Percentiles rank a stretch among this genome's conserved stretches.
Evolutionary conservation across 1,140 invertebrate genomes (phyloP).

Genomic region (Ectropis grisescens): DNA sequence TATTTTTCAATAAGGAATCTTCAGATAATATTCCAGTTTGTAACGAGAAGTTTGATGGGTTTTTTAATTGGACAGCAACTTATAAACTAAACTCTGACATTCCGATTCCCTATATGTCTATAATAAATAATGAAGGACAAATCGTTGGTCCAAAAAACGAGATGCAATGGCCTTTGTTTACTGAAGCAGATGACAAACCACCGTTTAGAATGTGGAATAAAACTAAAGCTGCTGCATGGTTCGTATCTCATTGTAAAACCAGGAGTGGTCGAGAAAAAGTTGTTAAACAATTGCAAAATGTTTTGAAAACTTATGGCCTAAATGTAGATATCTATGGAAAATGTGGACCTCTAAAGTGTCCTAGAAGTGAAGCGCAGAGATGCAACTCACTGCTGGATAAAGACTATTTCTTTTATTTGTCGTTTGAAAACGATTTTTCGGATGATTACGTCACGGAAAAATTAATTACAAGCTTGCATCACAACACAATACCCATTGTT

Average conservation of each 20-base stretch:
- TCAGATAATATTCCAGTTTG: slow-evolving; percentile 54
- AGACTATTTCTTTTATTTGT: slow-evolving; percentile 77
- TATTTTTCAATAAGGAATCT: slow-evolving; percentile 68
- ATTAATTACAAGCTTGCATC: slow-evolving; percentile 65
- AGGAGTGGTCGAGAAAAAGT: slow-evolving; percentile 71
- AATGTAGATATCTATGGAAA: slow-evolving; percentile 78
- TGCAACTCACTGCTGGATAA: slow-evolving; percentile 58
- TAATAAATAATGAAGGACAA: slow-evolving; percentile 36
- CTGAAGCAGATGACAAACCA: slow-evolving; percentile 17
- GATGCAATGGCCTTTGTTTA: slow-evolving; percentile 32
- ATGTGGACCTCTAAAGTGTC: slow-evolving; percentile 69
- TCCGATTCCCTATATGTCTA: slow-evolving; percentile 55
- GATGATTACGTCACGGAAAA: slow-evolving; percentile 78
- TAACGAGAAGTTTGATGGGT: slow-evolving; percentile 29
- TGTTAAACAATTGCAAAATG: slow-evolving; percentile 70
- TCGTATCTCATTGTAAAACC: slow-evolving; percentile 77
- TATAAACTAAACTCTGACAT: slow-evolving; percentile 73
- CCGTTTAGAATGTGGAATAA: slow-evolving; percentile 30
- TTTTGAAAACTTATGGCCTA: slow-evolving; percentile 49
- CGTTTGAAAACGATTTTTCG: slow-evolving; percentile 77
- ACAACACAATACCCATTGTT: slow-evolving; percentile 68
- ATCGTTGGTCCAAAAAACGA: slow-evolving; percentile 43
- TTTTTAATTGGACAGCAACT: slow-evolving; percentile 76
- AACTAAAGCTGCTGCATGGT: slow-evolving; percentile 73
- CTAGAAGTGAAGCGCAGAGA: slow-evolving; percentile 18